phyloP scores from a whole-genome alignment of 2,113 vertebrate genomes.

The Pseudorhombus dupliciocellatus region DNA sequence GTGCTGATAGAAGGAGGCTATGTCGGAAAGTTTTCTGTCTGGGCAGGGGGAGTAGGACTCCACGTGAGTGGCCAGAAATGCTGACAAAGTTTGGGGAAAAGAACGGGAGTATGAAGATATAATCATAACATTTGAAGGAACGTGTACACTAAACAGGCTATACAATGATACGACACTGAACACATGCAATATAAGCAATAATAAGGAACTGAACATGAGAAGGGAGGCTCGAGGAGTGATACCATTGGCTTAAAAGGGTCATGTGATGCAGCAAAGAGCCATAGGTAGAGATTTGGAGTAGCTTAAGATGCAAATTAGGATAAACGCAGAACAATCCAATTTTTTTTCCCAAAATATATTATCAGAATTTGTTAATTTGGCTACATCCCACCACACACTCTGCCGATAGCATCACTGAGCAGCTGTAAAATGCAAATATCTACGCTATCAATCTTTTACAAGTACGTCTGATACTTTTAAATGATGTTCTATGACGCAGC shows the following conservation, averaged over 20 bases:
- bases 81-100: slow-evolving; percentile 63
- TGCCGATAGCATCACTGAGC: slow-evolving; percentile 79
- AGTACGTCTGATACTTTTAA: slow-evolving; percentile 59
- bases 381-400: slow-evolving; percentile 78
- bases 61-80: slow-evolving; percentile 66
- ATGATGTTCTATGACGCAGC: slow-evolving; percentile 74
- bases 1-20: slow-evolving; percentile 65
- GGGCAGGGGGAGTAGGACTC: slow-evolving; percentile 67
- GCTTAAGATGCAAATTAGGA: slow-evolving; percentile 67
- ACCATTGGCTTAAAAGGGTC: slow-evolving; percentile 85
- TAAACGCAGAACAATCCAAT: slow-evolving; percentile 64
- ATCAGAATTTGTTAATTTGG: slow-evolving; percentile 63
- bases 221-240: slow-evolving; percentile 80
- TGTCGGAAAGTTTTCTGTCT: slow-evolving; percentile 55
- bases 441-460: slow-evolving; percentile 67
- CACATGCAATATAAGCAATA: slow-evolving; percentile 76
- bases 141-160: slow-evolving; percentile 65
- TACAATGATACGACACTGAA: slow-evolving; percentile 69
- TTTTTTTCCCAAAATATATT: slow-evolving; percentile 43
- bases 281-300: slow-evolving; percentile 79
- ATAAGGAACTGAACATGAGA: slow-evolving; percentile 72
- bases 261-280: slow-evolving; percentile 82
- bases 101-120: slow-evolving; percentile 64
- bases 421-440: slow-evolving; percentile 68
- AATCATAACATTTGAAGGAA: slow-evolving; percentile 49